These are phyloP conservation scores for Cydia pomonella DNA, from an alignment of 1,140 invertebrate genomes.

Conservation along the genomic window DNA sequence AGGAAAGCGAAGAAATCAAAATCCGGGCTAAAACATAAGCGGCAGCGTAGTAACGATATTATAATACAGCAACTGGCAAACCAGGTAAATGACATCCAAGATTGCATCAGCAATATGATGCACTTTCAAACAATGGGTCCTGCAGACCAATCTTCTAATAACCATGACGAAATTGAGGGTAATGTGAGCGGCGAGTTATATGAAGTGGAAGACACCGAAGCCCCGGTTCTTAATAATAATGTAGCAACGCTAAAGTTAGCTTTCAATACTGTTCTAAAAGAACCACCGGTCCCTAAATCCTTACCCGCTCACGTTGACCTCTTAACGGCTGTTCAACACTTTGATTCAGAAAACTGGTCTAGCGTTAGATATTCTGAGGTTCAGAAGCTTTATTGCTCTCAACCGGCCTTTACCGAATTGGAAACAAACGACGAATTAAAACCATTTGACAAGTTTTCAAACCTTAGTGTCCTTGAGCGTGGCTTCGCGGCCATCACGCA, in stretches of 20 bases:
- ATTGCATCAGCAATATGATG: not conserved
- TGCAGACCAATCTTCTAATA: too few species aligned
- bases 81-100: not conserved
- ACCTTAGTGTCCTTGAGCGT: not conserved
- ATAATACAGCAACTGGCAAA: not conserved
- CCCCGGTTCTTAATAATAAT: not conserved
- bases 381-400: slow-evolving; percentile 17
- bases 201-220: not conserved
- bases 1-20: not conserved
- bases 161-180: not conserved
- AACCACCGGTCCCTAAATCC: slow-evolving; percentile 17
- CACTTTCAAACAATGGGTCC: not conserved
- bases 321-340: slow-evolving; percentile 15
- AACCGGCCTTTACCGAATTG: not conserved
- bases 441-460: not conserved
- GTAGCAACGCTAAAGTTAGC: not conserved
- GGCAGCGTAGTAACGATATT: not conserved
- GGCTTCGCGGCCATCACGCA: slow-evolving; percentile 29
- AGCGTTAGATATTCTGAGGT: slow-evolving; percentile 20
- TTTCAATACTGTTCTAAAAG: slow-evolving; percentile 26
- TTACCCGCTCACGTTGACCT: not conserved
- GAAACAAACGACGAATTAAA: slow-evolving; percentile 24
- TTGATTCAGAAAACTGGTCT: slow-evolving; percentile 15
- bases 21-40: not conserved
- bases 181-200: slow-evolving; percentile 22